phyloP scores from a whole-genome alignment of 2,797 vertebrate species.

The Syngnathus acus region DNA sequence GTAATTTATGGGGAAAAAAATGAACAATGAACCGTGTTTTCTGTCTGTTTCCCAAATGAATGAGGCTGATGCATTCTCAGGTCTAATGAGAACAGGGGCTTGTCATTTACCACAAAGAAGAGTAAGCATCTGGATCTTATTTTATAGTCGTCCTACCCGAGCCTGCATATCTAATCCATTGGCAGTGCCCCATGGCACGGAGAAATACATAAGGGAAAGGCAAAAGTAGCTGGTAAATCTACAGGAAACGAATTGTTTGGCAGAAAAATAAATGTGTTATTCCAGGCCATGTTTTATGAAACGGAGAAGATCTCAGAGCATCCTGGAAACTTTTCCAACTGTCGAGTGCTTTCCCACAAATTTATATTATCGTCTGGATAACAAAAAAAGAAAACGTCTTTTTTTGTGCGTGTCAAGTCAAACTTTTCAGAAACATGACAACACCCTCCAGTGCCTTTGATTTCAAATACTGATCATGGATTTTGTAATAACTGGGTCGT shows the following conservation, averaged over 20 bases:
- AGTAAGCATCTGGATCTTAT: slow-evolving; percentile 62
- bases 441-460: neutral
- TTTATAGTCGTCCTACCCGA: slow-evolving; percentile 53
- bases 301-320: neutral
- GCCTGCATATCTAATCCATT: slow-evolving; percentile 41
- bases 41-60: slow-evolving; percentile 65
- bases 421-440: neutral
- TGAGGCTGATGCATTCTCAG: slow-evolving; percentile 37
- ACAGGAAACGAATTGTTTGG: neutral
- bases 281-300: neutral
- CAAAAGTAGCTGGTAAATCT: slow-evolving; percentile 18
- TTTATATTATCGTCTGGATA: no score
- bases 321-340: neutral
- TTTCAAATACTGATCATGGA: neutral
- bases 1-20: no score
- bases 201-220: slow-evolving; percentile 46
- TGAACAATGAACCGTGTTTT: slow-evolving; percentile 12
- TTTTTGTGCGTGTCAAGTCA: neutral
- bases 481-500: slow-evolving; percentile 1
- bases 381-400: neutral
- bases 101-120: slow-evolving; percentile 61
- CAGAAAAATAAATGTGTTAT: neutral
- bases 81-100: slow-evolving; percentile 60
- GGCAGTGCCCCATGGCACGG: slow-evolving; percentile 56
- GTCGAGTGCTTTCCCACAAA: neutral